A percentile compares a stretch with the other conserved stretches of the same genome.
Evolutionary conservation across 2,797 vertebrate genomes (phyloP).

Genomic region (Ctenosaura bakeri): DNA sequence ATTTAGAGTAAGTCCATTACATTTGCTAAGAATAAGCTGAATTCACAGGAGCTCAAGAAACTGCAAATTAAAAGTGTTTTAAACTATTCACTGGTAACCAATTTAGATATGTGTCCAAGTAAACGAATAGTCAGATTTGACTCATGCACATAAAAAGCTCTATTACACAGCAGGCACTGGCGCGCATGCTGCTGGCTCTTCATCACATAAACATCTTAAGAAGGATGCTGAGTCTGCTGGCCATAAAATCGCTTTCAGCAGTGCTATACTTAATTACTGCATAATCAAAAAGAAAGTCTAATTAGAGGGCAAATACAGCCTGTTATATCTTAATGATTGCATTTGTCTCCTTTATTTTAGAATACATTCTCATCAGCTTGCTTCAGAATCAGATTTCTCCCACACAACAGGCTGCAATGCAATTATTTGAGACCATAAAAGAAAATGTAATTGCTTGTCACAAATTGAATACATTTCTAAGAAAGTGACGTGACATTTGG

Average conservation of each 20-base stretch:
- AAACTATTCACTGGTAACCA: conserved; percentile 28
- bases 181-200: conserved; percentile 23
- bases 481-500: conserved; percentile 18
- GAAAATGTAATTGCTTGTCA: conserved; percentile 69
- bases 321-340: conserved; percentile 70
- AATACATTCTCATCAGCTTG: conserved; percentile 47
- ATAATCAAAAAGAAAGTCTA: conserved; percentile 76
- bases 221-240: conserved; percentile 42
- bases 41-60: conserved; percentile 27
- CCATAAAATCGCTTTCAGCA: conserved; percentile 59
- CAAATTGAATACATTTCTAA: conserved; percentile 64
- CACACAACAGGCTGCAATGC: conserved; percentile 27
- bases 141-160: conserved; percentile 21
- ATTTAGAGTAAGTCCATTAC: conserved; percentile 13
- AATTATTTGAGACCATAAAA: conserved; percentile 71
- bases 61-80: conserved; percentile 29
- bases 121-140: conserved; percentile 18
- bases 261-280: conserved; percentile 73
- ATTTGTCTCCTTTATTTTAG: conserved; percentile 74
- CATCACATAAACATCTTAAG: conserved; percentile 53
- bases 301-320: conserved; percentile 72
- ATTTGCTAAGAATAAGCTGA: conserved; percentile 16
- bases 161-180: background rate
- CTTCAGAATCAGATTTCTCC: conserved; percentile 68
- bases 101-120: conserved; percentile 28